Conservation (phyloP, 2,888 invertebrate genomes). For the Drosophila ustulata region DNA sequence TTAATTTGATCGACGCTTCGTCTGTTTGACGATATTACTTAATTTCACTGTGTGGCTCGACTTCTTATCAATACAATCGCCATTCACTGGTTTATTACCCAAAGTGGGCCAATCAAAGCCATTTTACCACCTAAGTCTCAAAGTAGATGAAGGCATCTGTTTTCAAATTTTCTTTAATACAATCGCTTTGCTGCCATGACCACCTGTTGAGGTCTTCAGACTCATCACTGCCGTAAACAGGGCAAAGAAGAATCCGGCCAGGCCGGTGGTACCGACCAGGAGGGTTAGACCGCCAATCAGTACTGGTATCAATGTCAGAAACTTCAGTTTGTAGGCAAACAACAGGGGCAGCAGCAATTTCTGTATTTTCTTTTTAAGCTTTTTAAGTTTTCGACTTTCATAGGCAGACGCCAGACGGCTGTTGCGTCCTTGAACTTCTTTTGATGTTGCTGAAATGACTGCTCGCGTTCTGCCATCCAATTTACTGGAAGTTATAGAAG, state of each 20-base stretch:
- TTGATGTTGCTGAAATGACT: constrained; percentile 47
- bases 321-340: constrained; percentile 93
- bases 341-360: constrained; percentile 91
- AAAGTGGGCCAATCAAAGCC: constrained; percentile 7
- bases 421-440: constrained; percentile 72
- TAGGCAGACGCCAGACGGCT: constrained; percentile 33
- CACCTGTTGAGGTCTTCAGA: constrained; percentile 85
- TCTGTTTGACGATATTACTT: constrained; percentile 28
- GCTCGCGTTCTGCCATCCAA: constrained; percentile 31
- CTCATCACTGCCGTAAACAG: constrained; percentile 93
- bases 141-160: constrained; percentile 17
- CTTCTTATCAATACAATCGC: constrained; percentile 35
- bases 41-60: constrained; percentile 30
- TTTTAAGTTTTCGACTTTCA: constrained; percentile 84
- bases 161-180: constrained; percentile 71
- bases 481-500: constrained; percentile 28
- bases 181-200: constrained; percentile 69
- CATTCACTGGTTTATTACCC: constrained; percentile 6
- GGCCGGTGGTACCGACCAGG: constrained; percentile 91
- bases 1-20: neutral
- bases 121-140: constrained; percentile 17
- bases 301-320: constrained; percentile 91
- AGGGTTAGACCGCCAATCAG: constrained; percentile 90
- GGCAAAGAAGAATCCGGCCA: constrained; percentile 95
- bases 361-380: constrained; percentile 87